Evolutionary conservation across 1,140 invertebrate species (phyloP).

Genomic region (Carcinoscorpius rotundicauda): DNA sequence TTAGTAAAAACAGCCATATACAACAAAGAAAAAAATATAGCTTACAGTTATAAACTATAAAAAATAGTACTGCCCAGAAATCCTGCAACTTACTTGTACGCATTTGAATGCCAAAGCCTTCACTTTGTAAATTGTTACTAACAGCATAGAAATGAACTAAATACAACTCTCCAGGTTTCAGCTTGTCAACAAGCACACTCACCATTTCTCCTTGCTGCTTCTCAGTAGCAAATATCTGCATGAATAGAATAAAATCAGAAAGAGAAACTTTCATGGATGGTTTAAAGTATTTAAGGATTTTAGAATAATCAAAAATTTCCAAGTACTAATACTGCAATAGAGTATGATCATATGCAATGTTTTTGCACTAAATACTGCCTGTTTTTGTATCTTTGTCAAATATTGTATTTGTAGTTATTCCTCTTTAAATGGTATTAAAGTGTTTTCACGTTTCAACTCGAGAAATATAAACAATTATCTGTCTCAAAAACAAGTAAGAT

Average conservation of each 20-base stretch:
- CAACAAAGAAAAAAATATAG: too few species aligned
- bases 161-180: slow-evolving; percentile 64
- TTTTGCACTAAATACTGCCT: neutral
- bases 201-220: slow-evolving; percentile 28
- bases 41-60: too few species aligned
- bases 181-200: slow-evolving; percentile 50
- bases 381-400: slow-evolving; percentile 24
- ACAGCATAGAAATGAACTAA: slow-evolving; percentile 56
- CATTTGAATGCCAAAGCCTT: neutral
- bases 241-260: neutral
- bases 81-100: slow-evolving; percentile 17
- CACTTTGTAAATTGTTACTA: slow-evolving; percentile 32
- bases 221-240: neutral
- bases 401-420: too few species aligned
- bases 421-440: too few species aligned
- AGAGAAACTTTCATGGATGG: neutral
- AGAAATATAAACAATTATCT: too few species aligned
- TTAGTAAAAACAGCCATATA: neutral
- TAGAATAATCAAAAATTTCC: too few species aligned
- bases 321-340: too few species aligned
- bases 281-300: neutral
- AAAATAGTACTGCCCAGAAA: neutral
- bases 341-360: too few species aligned
- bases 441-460: too few species aligned
- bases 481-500: too few species aligned